Evolutionary conservation across 1,140 invertebrate species (phyloP), one percentile per base, ranked within the genome.

Genomic region (Diabrotica undecimpunctata): DNA sequence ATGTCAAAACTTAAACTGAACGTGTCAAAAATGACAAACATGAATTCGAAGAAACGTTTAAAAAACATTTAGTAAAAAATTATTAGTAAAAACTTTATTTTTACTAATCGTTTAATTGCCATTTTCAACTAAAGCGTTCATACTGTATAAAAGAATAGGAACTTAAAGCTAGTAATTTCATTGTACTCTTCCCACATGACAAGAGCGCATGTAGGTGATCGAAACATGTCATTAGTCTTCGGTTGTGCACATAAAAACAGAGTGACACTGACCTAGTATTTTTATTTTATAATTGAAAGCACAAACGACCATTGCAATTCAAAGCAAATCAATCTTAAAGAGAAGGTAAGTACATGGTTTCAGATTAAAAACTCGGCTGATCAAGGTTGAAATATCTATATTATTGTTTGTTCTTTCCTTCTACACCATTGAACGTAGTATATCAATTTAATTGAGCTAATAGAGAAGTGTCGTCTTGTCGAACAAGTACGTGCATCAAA

Each of bases 301-400:
- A 10, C 41, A 46, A n/a, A n/a, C n/a, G 41, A 46, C 41, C 41
- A 46, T 46, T 46, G n/a, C 41, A 46, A 46, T 46, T 46, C 41
- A n/a, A 46, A 46, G 41, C 41, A 46, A 46, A 46, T 46, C 41
- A 46, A 46, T 46, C 41, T 46, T 46, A n/a, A 46, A 8, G 8
- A 46, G 41, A 46, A 46, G 41, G 8, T 46, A 46, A 8, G 8
- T 46, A n/a, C 8, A 10, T 8, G 8, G 41, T 46, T 8, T 46
- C 41, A 25, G 25, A 25, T 25, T 25, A 25, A 25, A 25, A 25
- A 25, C 25, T 25, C 25, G 25, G 1, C 6, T 10, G 41, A 46
- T n/a, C 41, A 46, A 46, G 41, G 41, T 46, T 46, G 41, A 46
- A 46, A 46, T 46, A 46, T 46, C n/a, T 46, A 46, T 46, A n/a